These are phyloP conservation scores for Apocrypta bakeri DNA, from an alignment of 1,140 invertebrate species.

Conservation along the genomic window DNA sequence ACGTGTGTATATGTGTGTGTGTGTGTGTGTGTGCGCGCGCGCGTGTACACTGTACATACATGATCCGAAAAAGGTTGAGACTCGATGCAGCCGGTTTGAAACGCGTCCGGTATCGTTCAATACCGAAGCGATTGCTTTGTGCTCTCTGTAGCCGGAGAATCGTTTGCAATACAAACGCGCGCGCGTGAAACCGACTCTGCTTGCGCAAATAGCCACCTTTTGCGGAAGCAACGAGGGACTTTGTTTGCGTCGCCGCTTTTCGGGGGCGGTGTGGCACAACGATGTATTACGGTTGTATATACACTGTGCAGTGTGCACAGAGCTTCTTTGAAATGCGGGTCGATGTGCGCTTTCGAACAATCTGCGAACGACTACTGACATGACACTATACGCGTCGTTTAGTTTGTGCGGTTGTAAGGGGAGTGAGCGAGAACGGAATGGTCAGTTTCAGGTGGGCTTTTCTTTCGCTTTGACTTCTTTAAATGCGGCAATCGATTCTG, in stretches of 20 bases:
- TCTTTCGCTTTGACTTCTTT: neutral
- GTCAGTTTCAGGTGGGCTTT: neutral
- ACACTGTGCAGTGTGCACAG: neutral
- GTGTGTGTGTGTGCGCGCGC: neutral
- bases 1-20: neutral
- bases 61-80: too few species aligned
- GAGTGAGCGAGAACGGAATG: neutral
- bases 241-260: slow-evolving; percentile 18
- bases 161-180: neutral
- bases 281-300: neutral
- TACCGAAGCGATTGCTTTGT: slow-evolving; percentile 11
- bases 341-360: slow-evolving; percentile 3
- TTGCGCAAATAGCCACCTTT: slow-evolving; percentile 1
- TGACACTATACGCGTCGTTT: neutral
- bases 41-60: neutral
- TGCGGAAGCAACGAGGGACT: neutral
- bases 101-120: neutral
- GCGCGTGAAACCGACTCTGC: neutral
- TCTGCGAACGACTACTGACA: too few species aligned
- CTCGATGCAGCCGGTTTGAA: neutral
- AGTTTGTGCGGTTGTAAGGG: too few species aligned
- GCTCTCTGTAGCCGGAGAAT: neutral
- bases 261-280: neutral
- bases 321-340: slow-evolving; percentile 30
- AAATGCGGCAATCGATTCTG: too few species aligned